Percentiles rank a stretch among this genome's conserved stretches.
phyloP scores from a whole-genome alignment of 2,113 vertebrate species.

The Ovis canadensis region DNA sequence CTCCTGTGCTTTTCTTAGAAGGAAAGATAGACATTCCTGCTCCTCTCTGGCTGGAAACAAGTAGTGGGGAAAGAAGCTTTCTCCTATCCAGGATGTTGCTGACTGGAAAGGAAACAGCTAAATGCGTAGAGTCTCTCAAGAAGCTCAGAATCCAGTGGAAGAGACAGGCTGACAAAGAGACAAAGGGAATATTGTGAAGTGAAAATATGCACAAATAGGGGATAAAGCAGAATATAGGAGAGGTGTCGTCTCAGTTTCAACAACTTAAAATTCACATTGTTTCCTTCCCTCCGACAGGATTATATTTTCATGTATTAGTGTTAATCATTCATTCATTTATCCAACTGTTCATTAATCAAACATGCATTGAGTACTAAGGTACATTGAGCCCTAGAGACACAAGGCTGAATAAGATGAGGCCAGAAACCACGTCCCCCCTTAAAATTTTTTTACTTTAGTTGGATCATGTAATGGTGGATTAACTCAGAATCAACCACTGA shows the following conservation, averaged over 20 bases:
- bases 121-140: not conserved
- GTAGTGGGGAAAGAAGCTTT: not conserved
- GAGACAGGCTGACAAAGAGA: not conserved
- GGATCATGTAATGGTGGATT: not conserved
- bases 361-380: not conserved
- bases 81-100: not conserved
- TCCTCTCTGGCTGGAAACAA: not conserved
- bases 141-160: not conserved
- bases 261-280: not conserved
- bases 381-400: not conserved
- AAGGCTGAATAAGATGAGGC: not conserved
- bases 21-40: not conserved
- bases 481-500: not conserved
- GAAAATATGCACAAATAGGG: not conserved
- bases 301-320: not conserved
- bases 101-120: not conserved
- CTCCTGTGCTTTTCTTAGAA: not conserved
- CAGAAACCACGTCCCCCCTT: not conserved
- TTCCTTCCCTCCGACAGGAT: not conserved
- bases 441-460: not conserved
- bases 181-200: not conserved
- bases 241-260: not conserved
- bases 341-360: not conserved
- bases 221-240: not conserved
- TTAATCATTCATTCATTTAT: not conserved